Base-by-base conservation (phyloP, 2,888 invertebrate genomes). In the Tipula lateralis region DNA sequence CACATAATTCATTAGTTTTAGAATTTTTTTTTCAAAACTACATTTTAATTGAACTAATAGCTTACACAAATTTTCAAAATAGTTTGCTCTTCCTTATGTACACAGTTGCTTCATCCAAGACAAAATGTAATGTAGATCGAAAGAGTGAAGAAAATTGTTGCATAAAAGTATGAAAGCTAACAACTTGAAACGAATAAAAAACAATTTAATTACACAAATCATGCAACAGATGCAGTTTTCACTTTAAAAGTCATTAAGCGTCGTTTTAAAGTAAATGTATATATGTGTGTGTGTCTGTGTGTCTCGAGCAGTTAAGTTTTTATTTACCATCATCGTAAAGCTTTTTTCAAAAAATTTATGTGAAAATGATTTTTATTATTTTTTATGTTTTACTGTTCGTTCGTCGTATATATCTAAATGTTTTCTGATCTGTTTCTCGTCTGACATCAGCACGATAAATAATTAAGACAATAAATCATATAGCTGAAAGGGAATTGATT, bases 201-300 rank as follows among this genome's bases (percentile, higher is more conserved):
- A 66, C 50, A 66, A 66, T 66, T 6, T 66, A 66, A 66, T 66
- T 66, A 66, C n/a, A n/a, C 24, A 66, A 66, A 66, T 66, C 66
- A 66, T 66, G 66, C 66, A 66, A 66, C 66, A 66, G 66, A 66
- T 66, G 66, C 66, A 66, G 24, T 24, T 66, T 66, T 9, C 9
- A 66, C 66, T 66, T 66, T 66, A 66, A 66, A 66, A 66, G 66
- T 66, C 66, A 66, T 66, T 66, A 66, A 24, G 24, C 2, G 24
- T 24, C 7, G 2, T 66, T 66, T 66, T 12, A 24, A 66, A 24
- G 66, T 39, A 32, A 5, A 7, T 32, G 7, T 32, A 32, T 32
- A 32, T 32, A 32, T n/a, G n/a, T 44, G 2, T 44, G 6, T 44
- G n/a, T 44, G 6, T n/a, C 2, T 44, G n/a, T n/a, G 2, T n/a